Percentiles rank a stretch among this genome's conserved stretches.
Conservation (phyloP, 2,888 invertebrate species). For the Pheosia tremula region DNA sequence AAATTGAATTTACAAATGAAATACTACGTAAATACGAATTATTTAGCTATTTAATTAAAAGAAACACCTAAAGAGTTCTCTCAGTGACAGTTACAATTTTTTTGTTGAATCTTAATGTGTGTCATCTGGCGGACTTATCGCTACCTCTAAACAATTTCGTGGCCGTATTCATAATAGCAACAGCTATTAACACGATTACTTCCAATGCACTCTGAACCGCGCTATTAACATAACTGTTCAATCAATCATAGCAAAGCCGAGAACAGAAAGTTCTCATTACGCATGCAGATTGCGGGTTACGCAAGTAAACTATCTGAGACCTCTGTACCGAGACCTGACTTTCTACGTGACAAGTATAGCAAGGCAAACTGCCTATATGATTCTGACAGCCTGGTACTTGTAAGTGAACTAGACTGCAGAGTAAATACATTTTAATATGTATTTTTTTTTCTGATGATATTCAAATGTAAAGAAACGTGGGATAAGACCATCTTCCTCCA, state of each 20-base stretch:
- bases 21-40: too few species aligned
- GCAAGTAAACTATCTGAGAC: slow-evolving; percentile 35
- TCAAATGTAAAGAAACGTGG: too few species aligned
- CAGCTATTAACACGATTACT: slow-evolving; percentile 1
- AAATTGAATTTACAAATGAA: not conserved
- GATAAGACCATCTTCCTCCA: too few species aligned
- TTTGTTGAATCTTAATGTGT: too few species aligned
- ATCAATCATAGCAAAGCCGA: slow-evolving; percentile 24
- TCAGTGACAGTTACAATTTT: too few species aligned
- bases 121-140: too few species aligned
- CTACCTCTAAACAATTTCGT: not conserved
- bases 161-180: not conserved
- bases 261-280: slow-evolving; percentile 31
- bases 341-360: slow-evolving; percentile 47
- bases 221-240: slow-evolving; percentile 29
- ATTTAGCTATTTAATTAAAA: too few species aligned
- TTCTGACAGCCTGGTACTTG: slow-evolving; percentile 32
- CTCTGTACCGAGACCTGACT: slow-evolving; percentile 38
- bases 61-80: too few species aligned
- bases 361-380: slow-evolving; percentile 43
- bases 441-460: too few species aligned
- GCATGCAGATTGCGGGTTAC: slow-evolving; percentile 33
- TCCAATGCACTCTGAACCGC: slow-evolving; percentile 32
- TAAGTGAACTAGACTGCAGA: not conserved
- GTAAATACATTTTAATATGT: too few species aligned